A percentile compares a stretch with the other conserved stretches of the same genome.
Evolutionary conservation across 2,113 vertebrate genomes (phyloP).

Genomic region (Podarcis cretensis): DNA sequence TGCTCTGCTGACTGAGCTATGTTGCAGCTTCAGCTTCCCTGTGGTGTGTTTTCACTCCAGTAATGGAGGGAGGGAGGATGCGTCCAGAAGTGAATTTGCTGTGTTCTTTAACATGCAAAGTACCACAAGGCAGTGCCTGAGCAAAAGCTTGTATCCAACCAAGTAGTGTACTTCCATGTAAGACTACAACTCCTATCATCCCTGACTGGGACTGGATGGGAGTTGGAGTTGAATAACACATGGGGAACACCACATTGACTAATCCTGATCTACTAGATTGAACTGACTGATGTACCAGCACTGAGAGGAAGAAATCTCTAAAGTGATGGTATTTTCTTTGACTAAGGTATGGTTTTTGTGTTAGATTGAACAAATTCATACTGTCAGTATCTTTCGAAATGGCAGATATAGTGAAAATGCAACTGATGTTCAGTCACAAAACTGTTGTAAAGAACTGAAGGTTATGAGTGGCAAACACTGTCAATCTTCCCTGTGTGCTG

Average conservation of each 20-base stretch:
- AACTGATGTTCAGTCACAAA: not conserved
- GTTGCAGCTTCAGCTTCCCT: not conserved
- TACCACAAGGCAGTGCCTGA: not conserved
- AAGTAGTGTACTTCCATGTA: too few species aligned
- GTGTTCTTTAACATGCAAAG: not conserved
- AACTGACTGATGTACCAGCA: not conserved
- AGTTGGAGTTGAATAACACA: too few species aligned
- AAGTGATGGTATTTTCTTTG: not conserved
- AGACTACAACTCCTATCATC: too few species aligned
- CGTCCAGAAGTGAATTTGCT: not conserved
- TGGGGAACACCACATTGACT: too few species aligned
- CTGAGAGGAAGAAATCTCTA: not conserved
- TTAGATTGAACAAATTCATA: not conserved
- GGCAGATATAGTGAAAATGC: not conserved
- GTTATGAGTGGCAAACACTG: not conserved
- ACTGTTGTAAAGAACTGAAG: too few species aligned
- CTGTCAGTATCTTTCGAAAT: not conserved
- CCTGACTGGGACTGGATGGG: too few species aligned
- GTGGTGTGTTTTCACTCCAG: not conserved
- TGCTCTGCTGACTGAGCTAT: too few species aligned
- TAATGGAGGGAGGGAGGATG: not conserved
- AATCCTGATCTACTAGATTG: not conserved
- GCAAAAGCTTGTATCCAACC: not conserved
- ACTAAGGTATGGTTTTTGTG: not conserved
- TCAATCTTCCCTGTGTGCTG: too few species aligned